Conservation (phyloP, 2,888 invertebrate species). For the Leptinotarsa rubiginosa region DNA sequence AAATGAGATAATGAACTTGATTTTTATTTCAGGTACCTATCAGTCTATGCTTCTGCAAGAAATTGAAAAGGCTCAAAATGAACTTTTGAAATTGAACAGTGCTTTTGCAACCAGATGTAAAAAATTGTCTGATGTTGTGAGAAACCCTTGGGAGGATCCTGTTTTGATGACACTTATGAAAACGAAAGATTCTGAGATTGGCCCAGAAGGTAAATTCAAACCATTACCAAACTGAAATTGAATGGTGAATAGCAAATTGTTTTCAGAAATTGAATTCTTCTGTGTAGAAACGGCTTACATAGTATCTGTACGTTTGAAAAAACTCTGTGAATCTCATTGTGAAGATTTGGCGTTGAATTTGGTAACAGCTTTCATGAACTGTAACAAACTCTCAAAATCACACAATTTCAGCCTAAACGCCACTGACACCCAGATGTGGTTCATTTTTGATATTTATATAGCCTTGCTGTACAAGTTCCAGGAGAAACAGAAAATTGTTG, state of each 20-base stretch:
- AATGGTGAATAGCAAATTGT: constrained; percentile 10
- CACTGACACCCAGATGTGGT: constrained; percentile 68
- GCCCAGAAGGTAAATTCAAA: constrained; percentile 57
- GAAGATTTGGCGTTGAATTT: constrained; percentile 73
- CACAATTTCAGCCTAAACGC: constrained; percentile 62
- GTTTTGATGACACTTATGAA: constrained; percentile 59
- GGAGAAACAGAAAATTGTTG: constrained; percentile 68
- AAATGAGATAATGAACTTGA: too few relatives aligned
- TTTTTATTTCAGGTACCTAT: constrained; percentile 34
- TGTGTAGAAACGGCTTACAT: constrained; percentile 71
- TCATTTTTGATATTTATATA: constrained; percentile 73
- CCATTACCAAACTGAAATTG: not conserved
- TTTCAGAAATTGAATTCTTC: constrained; percentile 69
- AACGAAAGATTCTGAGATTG: constrained; percentile 58
- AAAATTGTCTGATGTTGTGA: constrained; percentile 62
- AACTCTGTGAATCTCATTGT: constrained; percentile 73
- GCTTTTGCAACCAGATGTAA: constrained; percentile 61
- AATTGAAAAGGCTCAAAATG: constrained; percentile 60
- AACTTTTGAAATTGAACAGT: constrained; percentile 57
- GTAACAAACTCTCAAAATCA: constrained; percentile 59
- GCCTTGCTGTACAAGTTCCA: constrained; percentile 71
- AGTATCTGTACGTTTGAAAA: constrained; percentile 71
- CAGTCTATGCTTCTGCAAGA: constrained; percentile 49
- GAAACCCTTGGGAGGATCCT: constrained; percentile 63
- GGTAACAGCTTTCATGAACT: constrained; percentile 67